These are phyloP conservation scores for Willisornis vidua DNA, from an alignment of 2,113 vertebrate species.

Conservation along the genomic window DNA sequence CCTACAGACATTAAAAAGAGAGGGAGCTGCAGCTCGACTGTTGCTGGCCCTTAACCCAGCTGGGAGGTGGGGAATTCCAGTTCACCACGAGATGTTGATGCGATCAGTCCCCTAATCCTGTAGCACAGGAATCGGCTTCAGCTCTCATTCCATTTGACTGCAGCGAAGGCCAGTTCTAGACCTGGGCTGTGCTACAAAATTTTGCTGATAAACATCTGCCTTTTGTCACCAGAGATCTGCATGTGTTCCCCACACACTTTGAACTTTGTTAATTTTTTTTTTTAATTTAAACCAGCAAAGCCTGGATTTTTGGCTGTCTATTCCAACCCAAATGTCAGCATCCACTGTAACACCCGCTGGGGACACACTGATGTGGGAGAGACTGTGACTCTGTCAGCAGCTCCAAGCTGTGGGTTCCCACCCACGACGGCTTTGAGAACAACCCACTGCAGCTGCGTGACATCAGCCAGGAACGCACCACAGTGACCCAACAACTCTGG, in stretches of 20 bases:
- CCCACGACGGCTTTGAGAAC: neutral
- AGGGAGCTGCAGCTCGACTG: neutral
- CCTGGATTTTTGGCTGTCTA: neutral
- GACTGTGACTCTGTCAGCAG: neutral
- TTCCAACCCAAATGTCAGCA: neutral
- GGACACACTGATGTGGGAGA: neutral
- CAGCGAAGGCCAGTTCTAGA: neutral
- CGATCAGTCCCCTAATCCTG: neutral
- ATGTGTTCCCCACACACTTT: neutral
- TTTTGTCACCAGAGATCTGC: neutral
- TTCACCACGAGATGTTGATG: neutral
- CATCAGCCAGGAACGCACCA: neutral
- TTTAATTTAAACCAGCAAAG: neutral
- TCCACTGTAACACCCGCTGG: neutral
- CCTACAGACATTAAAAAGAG: fast-evolving
- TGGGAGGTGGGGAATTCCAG: neutral
- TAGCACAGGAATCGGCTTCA: neutral
- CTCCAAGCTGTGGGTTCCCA: neutral
- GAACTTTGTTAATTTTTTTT: neutral
- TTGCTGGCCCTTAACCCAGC: neutral
- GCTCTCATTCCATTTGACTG: neutral
- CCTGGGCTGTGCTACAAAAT: neutral
- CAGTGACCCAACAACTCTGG: neutral
- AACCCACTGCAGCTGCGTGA: neutral
- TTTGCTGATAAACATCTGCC: neutral